phyloP scores from a whole-genome alignment of 2,888 invertebrate species.

The Frankliniella intonsa region DNA sequence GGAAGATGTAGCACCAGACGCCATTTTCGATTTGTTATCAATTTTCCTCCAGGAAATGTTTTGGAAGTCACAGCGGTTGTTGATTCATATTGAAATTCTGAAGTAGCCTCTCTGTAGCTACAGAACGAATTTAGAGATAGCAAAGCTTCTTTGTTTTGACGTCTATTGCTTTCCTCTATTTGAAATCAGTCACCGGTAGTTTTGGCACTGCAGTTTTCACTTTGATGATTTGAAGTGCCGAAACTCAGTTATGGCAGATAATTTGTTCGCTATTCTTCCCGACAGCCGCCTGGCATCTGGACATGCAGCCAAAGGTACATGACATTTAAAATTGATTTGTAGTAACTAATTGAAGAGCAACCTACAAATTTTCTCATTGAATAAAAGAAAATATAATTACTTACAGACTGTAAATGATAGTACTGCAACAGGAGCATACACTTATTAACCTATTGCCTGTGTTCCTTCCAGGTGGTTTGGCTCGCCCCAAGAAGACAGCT shows the following conservation, averaged over 20 bases:
- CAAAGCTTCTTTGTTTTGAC: no score
- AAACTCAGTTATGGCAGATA: not conserved
- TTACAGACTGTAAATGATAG: not conserved
- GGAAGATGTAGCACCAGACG: constrained; percentile 6
- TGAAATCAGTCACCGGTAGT: no score
- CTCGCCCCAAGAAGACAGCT: not conserved
- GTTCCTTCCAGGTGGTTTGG: not conserved
- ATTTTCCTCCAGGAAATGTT: not conserved
- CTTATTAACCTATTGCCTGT: not conserved
- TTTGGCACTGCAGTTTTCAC: not conserved
- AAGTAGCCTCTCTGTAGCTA: no score
- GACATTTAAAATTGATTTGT: not conserved
- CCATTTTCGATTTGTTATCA: not conserved
- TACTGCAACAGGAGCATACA: not conserved
- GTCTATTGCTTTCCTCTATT: no score
- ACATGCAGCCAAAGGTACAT: not conserved
- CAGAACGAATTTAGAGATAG: no score
- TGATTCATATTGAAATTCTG: no score
- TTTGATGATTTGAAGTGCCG: not conserved
- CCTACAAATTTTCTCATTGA: not conserved
- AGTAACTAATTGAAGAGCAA: not conserved
- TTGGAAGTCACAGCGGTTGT: not conserved
- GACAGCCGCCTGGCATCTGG: not conserved
- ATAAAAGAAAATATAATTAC: not conserved
- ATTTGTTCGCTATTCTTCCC: not conserved